Evolutionary conservation across 2,888 invertebrate species (phyloP), one percentile per base, ranked within the genome.

Genomic region (Salpingus planirostris): DNA sequence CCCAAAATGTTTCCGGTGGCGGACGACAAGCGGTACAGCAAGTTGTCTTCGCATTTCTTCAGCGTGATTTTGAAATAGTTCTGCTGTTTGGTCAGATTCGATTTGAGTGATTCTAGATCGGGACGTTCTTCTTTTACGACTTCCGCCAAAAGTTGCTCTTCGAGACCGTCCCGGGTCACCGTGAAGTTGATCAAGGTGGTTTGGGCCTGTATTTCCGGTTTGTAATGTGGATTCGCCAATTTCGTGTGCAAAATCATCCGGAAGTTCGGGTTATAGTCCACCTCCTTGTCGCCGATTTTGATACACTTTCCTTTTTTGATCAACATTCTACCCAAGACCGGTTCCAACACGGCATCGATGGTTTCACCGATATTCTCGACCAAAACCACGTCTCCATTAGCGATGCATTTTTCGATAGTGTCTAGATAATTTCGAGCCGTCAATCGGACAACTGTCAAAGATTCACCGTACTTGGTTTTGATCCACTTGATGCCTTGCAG

Each of bases 131-230:
- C 80, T 66, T 90, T 90, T 1, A 95, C 92, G 3, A 95, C 93
- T 63, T 90, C 91, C 4, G 90, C 93, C 13, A 95, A 64, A 8
- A 95, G 66, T 59, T 95, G 95, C 53, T 95, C 93, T 61, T 95
- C 95, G 10, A 95, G 69, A 15, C 76, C 93, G 60, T 93, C 91
- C 54, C 79, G 76, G 0, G 93, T 95, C 2, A 95, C 93, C 2
- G 93, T 93, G 54, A 95, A 95, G 65, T 95, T 93, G 40, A 95
- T 92, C 10, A 95, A 72, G 1, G 93, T 93, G 4, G 91, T 86
- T 66, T 95, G 93, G 0, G 93, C 93, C 65, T 95, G 93, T 78
- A 93, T 87, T 67, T 95, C 93, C 0, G 93, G 93, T 57, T 93
- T 90, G 60, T 92, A 95, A 66, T 93, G 93, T 0, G 93, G 93